Evolutionary conservation across 2,888 invertebrate species (phyloP).

Genomic region (Macrosiphum euphorbiae): DNA sequence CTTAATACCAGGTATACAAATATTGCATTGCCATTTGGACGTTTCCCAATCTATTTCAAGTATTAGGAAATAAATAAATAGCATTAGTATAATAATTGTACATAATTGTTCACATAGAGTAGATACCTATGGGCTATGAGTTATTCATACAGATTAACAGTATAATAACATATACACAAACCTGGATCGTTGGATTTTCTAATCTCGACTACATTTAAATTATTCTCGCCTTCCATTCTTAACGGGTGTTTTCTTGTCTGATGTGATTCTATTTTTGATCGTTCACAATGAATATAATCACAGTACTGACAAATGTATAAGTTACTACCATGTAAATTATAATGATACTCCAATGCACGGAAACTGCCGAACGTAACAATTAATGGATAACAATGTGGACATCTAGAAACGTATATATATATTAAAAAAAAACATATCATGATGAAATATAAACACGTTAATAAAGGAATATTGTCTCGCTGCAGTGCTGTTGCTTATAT

Average conservation of each 20-base stretch:
- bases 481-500: not conserved
- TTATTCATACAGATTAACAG: not conserved
- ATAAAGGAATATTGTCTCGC: not conserved
- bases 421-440: not conserved
- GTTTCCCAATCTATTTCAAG: not conserved
- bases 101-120: not conserved
- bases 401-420: not conserved
- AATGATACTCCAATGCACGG: not conserved
- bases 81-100: not conserved
- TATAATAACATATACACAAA: not conserved
- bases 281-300: not conserved
- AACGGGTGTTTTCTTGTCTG: not conserved
- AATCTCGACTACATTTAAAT: not conserved
- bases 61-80: not conserved
- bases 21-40: not conserved
- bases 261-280: not conserved
- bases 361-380: accelerated
- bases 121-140: not conserved
- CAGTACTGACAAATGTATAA: not conserved
- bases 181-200: not conserved
- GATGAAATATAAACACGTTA: not conserved
- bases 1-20: not conserved
- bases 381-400: not conserved
- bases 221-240: not conserved
- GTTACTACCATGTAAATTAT: not conserved